Conservation (phyloP, 2,113 vertebrate species). For the Leucosticte australis region DNA sequence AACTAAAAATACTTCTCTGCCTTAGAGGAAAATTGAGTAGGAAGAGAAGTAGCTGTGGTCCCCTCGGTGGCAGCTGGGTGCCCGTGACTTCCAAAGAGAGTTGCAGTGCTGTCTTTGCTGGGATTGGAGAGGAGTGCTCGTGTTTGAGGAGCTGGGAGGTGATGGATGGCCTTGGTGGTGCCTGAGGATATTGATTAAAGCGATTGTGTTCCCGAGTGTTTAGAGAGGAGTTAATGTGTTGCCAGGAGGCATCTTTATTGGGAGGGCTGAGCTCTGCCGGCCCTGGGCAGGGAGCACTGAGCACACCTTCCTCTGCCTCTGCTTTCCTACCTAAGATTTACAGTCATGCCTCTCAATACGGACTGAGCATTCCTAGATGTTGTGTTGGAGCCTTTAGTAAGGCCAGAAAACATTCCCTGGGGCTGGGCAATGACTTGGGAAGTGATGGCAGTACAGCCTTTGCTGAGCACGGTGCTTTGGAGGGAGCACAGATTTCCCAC, state of each 20-base stretch:
- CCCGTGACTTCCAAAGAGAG: neutral
- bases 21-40: neutral
- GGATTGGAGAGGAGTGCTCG: neutral
- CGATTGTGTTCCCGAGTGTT: neutral
- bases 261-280: neutral
- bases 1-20: neutral
- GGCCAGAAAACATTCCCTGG: neutral
- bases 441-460: neutral
- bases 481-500: neutral
- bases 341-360: neutral
- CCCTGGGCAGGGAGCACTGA: neutral
- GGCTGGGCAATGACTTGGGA: neutral
- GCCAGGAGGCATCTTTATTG: neutral
- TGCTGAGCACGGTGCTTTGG: neutral
- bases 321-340: neutral
- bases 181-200: neutral
- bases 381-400: neutral
- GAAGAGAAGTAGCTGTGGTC: neutral
- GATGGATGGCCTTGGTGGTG: neutral
- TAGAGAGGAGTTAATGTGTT: conserved; percentile 9
- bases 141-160: neutral
- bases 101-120: neutral
- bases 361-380: neutral
- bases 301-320: neutral
- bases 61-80: neutral